These are phyloP conservation scores for Lordiphosa mommai DNA, from an alignment of 1,140 invertebrate genomes.

Conservation along the genomic window DNA sequence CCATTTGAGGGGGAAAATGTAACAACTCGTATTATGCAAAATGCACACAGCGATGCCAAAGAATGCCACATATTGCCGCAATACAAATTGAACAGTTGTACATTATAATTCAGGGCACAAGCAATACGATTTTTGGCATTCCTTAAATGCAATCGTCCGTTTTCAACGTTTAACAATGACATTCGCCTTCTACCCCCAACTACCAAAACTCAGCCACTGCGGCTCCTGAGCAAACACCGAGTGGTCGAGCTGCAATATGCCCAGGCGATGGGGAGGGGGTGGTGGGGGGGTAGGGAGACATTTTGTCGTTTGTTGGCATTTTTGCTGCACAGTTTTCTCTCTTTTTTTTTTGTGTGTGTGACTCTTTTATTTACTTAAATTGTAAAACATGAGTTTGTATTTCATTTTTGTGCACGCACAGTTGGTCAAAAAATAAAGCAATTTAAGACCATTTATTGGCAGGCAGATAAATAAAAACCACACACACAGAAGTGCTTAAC, in stretches of 20 bases:
- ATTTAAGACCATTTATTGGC: conserved; percentile 17
- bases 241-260: conserved; percentile 17
- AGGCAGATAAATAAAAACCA: too few relatives aligned
- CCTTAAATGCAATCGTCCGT: conserved; percentile 22
- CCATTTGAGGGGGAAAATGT: too few relatives aligned
- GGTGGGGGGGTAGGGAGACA: too few relatives aligned
- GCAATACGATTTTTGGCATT: conserved; percentile 56
- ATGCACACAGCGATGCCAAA: conserved; percentile 3
- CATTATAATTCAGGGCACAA: conserved; percentile 65
- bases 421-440: conserved; percentile 38
- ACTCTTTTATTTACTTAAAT: conserved; percentile 55
- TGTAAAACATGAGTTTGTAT: conserved; percentile 49
- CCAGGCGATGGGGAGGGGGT: too few relatives aligned
- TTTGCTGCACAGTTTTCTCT: conserved; percentile 1
- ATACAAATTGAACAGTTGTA: conserved; percentile 56
- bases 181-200: conserved; percentile 1
- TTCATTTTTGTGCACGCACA: conserved; percentile 25
- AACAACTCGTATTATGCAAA: conserved; percentile 5
- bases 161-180: not conserved
- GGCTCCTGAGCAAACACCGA: too few relatives aligned
- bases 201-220: conserved; percentile 13
- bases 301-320: conserved; percentile 55
- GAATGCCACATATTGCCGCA: conserved; percentile 31
- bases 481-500: conserved; percentile 1
- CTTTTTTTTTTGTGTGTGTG: conserved; percentile 5